phyloP scores from a whole-genome alignment of 2,888 invertebrate genomes.

The Pachliopta kotzebuea region DNA sequence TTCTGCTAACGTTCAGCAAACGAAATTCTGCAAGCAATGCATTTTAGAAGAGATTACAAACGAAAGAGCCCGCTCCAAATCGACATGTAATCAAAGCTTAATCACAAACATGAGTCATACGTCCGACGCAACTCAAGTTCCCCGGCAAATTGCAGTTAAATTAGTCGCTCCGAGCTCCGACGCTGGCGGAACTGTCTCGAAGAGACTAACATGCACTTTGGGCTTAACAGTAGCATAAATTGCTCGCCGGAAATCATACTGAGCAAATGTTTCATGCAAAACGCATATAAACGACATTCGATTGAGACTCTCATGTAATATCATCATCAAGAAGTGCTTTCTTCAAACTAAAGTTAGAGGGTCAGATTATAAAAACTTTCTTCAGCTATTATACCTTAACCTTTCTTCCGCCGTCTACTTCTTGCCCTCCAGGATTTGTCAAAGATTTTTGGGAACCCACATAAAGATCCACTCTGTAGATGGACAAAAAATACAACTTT shows the following conservation, averaged over 20 bases:
- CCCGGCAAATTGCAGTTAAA: conserved; percentile 55
- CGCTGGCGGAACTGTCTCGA: conserved; percentile 30
- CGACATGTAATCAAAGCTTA: conserved; percentile 39
- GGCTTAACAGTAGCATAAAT: conserved; percentile 24
- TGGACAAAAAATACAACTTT: too few relatives aligned
- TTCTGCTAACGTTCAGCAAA: not conserved
- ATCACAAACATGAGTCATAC: conserved; percentile 41
- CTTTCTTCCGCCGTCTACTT: too few relatives aligned
- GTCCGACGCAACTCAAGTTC: conserved; percentile 38
- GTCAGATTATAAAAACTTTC: too few relatives aligned
- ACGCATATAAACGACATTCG: not conserved
- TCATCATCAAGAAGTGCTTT: too few relatives aligned
- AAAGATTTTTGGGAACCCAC: too few relatives aligned
- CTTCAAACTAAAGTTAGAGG: too few relatives aligned
- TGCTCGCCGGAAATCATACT: conserved; percentile 18
- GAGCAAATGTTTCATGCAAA: conserved; percentile 3
- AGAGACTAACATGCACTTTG: conserved; percentile 30
- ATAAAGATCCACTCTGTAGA: too few relatives aligned
- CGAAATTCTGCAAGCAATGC: not conserved
- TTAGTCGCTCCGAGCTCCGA: conserved; percentile 46
- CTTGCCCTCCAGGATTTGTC: too few relatives aligned
- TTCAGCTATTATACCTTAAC: too few relatives aligned
- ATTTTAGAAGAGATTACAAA: conserved; percentile 15
- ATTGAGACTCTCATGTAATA: not conserved
- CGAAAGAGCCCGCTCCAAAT: conserved; percentile 25